These are phyloP conservation scores for Scleropages formosus DNA, from an alignment of 2,797 vertebrate species.

Conservation along the genomic window DNA sequence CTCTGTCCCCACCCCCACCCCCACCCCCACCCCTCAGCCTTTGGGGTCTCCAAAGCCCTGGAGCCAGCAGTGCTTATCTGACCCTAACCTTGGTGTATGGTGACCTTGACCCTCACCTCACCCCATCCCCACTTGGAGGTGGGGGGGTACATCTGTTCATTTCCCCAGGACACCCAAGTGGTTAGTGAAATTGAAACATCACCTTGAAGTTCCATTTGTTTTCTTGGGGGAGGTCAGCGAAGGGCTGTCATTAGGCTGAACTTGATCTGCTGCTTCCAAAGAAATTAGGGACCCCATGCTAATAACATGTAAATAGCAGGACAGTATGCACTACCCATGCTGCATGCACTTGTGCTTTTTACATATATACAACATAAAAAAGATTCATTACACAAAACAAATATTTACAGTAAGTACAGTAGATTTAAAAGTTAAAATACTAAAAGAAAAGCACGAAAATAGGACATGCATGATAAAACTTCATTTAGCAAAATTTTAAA, in stretches of 20 bases:
- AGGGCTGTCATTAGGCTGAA: constrained; percentile 79
- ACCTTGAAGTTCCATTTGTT: constrained; percentile 83
- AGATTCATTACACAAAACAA: too few species aligned
- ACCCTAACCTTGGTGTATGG: constrained; percentile 85
- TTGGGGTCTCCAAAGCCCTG: constrained; percentile 69
- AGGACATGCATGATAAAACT: too few species aligned
- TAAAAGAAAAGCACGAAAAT: not conserved
- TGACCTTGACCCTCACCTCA: constrained; percentile 80
- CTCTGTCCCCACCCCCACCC: constrained; percentile 21
- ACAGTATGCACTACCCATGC: not conserved
- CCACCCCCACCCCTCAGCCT: constrained; percentile 56
- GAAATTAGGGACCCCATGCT: constrained; percentile 61
- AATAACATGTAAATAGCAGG: constrained; percentile 35
- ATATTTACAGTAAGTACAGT: not conserved
- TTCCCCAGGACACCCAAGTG: constrained; percentile 73
- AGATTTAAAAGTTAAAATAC: too few species aligned
- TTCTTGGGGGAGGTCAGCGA: constrained; percentile 68
- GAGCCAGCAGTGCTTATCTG: constrained; percentile 77
- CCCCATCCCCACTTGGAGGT: constrained; percentile 62
- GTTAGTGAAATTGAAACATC: constrained; percentile 82
- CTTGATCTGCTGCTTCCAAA: constrained; percentile 69
- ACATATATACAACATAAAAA: not conserved
- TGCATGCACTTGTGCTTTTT: not conserved
- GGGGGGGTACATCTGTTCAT: constrained; percentile 20
- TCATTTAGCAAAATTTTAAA: not conserved